Base-by-base conservation (phyloP, 2,888 invertebrate genomes). In the Ophion ellenae region DNA sequence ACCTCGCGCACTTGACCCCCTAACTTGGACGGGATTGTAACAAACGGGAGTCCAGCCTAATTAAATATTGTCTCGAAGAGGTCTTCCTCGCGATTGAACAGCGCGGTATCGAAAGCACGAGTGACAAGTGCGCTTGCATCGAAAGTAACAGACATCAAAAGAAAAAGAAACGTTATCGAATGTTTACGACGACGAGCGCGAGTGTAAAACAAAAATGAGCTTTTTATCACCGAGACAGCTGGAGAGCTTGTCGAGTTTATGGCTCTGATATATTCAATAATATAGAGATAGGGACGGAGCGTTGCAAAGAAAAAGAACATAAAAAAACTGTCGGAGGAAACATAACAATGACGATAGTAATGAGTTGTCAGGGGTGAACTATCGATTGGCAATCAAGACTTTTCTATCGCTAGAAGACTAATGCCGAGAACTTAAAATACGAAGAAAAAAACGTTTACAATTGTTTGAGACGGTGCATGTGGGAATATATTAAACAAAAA, bases 1-100 rank as follows among this genome's bases (percentile, higher is more conserved):
- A 24, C 66, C 20, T 47, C 47, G 47, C 47, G 40, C 75, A 24
- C 75, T 71, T 66, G 70, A 76, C 73, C 84, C 63, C 63, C 57
- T 59, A 66, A 57, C 63, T 45, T 77, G 14, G 63, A 76, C 66
- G 71, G 47, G 17, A 82, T 66, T 79, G 70, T 69, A 67, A 32
- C 10, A 6, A 36, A 45, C n/a, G 45, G 36, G 78, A 74, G 83
- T 76, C 76, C 76, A 80, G 36, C 20, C 40, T 63, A 83, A 83
- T 86, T 80, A 80, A 79, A 81, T 78, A 73, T 74, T 78, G 73
- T 83, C 76, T 69, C 47, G 63, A 28, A 64, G 64, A 69, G 63
- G 76, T 86, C 83, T 77, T 24, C 20, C 57, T 14, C 45, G 17
- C 71, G 80, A 77, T 81, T 74, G 40, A 69, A 53, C 20, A 17